A percentile compares a stretch with the other conserved stretches of the same genome.
Conservation (phyloP, 2,888 invertebrate genomes). For the Phaonia tiefii region DNA sequence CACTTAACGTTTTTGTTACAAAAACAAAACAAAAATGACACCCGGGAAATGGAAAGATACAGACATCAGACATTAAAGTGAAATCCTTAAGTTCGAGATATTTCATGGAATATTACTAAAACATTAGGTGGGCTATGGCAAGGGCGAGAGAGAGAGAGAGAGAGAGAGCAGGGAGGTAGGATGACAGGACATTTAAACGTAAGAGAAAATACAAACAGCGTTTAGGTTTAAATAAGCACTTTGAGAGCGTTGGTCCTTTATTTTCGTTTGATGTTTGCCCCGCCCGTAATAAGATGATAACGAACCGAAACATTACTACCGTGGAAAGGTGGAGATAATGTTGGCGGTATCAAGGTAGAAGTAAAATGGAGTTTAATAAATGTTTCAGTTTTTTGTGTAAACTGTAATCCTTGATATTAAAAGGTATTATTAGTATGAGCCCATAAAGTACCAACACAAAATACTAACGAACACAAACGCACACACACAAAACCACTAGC, state of each 20-base stretch:
- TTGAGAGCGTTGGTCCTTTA: neutral
- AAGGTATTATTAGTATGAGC: neutral
- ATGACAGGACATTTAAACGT: neutral
- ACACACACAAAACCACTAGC: too few species aligned
- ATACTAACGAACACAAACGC: neutral
- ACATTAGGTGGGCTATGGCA: neutral
- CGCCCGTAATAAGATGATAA: too few species aligned
- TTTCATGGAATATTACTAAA: neutral
- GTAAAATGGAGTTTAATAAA: too few species aligned
- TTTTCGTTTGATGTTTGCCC: neutral
- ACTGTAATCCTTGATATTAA: neutral
- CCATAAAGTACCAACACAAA: neutral
- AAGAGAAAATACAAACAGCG: constrained; percentile 11
- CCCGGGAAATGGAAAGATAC: neutral
- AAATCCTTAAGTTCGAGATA: neutral
- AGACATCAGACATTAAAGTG: neutral
- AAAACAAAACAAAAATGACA: neutral
- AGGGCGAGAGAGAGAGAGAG: neutral
- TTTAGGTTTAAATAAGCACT: constrained; percentile 8
- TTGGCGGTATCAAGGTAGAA: too few species aligned
- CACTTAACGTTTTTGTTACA: constrained; percentile 12
- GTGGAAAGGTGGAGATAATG: too few species aligned
- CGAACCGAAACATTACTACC: too few species aligned
- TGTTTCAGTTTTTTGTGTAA: neutral
- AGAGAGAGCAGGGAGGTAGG: neutral